Evolutionary conservation across 2,797 vertebrate genomes (phyloP).

Genomic region (Tangara arthus): DNA sequence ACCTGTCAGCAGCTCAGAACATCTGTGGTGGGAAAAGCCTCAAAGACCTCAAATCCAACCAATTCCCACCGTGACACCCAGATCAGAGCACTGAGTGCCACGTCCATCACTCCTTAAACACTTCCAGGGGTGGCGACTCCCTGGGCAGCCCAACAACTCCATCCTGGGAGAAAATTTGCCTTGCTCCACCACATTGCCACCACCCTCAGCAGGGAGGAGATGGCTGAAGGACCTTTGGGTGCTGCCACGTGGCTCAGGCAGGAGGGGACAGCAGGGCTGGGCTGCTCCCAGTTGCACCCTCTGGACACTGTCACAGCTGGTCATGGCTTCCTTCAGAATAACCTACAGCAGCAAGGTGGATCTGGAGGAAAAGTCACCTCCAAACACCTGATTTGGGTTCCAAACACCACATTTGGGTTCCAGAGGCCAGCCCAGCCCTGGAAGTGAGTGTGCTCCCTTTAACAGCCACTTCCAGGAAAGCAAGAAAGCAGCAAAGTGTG

Average conservation of each 20-base stretch:
- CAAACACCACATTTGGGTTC: not conserved
- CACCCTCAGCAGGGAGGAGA: not conserved
- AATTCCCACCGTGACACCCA: not conserved
- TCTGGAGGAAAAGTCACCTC: not conserved
- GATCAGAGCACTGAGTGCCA: not conserved
- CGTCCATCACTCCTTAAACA: accelerated
- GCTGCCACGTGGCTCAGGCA: not conserved
- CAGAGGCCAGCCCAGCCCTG: not conserved
- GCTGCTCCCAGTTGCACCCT: accelerated
- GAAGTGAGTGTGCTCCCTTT: accelerated
- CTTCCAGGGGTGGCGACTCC: not conserved
- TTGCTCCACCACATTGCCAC: accelerated
- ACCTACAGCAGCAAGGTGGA: not conserved
- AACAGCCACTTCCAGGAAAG: slow-evolving; percentile 19
- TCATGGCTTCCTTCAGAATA: not conserved
- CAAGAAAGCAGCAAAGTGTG: not conserved
- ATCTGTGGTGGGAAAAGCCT: not conserved
- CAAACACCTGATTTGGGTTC: not conserved
- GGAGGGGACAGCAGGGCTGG: not conserved
- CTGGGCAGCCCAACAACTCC: not conserved
- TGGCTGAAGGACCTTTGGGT: not conserved
- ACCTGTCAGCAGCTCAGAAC: not conserved
- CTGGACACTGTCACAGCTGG: not conserved
- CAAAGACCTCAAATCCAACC: not conserved
- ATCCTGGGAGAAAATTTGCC: not conserved